Evolutionary conservation across 2,113 vertebrate species (phyloP).

Genomic region (Gallinago undulata): DNA sequence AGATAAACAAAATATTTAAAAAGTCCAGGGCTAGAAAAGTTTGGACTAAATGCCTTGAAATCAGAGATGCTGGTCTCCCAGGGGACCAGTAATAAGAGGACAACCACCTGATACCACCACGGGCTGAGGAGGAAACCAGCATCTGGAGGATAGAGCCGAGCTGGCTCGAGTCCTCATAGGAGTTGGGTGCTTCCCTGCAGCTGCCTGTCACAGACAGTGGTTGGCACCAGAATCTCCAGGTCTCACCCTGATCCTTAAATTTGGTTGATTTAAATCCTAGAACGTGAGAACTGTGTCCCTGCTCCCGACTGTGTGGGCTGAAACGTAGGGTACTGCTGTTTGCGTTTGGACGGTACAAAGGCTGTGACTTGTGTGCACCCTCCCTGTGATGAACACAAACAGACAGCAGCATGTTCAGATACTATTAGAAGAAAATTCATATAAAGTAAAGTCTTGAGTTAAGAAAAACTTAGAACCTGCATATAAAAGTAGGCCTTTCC

Average conservation of each 20-base stretch:
- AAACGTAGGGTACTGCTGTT: neutral
- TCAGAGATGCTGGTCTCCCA: neutral
- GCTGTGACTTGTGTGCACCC: neutral
- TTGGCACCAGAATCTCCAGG: neutral
- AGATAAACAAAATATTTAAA: neutral
- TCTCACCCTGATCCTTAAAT: neutral
- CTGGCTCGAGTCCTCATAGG: neutral
- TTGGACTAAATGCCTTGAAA: neutral
- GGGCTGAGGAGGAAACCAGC: neutral
- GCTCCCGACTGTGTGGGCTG: neutral
- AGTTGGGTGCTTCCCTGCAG: neutral
- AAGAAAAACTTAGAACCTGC: neutral
- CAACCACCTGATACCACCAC: neutral
- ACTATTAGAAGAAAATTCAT: neutral
- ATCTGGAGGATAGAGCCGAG: neutral
- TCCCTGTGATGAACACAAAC: neutral
- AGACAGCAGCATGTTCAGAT: neutral
- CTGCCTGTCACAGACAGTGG: neutral
- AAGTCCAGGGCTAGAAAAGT: neutral
- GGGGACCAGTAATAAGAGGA: neutral
- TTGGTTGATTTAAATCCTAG: neutral
- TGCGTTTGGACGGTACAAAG: neutral
- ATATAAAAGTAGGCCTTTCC: neutral
- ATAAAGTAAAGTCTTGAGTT: neutral
- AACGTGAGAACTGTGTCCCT: accelerated